Base-by-base conservation (phyloP, 92 coral and sea anemone species). In the Parazoanthus swiftii region DNA sequence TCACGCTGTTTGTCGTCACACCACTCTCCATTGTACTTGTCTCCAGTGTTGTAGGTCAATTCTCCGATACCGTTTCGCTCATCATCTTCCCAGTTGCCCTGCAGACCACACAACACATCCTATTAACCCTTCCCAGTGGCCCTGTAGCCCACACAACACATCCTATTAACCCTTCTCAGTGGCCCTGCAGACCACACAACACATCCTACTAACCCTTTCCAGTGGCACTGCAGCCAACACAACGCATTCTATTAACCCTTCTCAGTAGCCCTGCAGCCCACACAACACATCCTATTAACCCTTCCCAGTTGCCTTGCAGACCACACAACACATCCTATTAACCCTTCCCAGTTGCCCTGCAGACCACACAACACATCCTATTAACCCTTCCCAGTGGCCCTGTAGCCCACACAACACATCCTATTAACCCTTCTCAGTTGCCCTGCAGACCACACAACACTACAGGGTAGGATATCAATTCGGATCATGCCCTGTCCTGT, bases 1-100 rank as follows among this genome's bases (percentile, higher is more conserved):
- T 23, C 86, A 97, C 99, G 93, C 82, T 97, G 96, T 81, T 93
- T 95, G 89, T 97, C 99, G 36, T 96, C 99, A 86, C 92, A 82
- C 99, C 99, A 97, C 75, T 94, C 88, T 18, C 99, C 99, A 26
- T 83, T 88, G 93, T 97, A 97, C 71, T 94, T 97, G 93, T 97
- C 99, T 8, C 98, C 99, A 54, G 96, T 93, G 90, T 88, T 93
- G 93, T 92, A 97, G 21, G 94, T 91, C 72, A 97, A 82, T 44
- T 93, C 95, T 11, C 99, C 99, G 54, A 82, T 89, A 36, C 99
- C 99, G 67, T 95, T 93, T 15, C 99, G 92, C 48, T 97, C 99
- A 73, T 95, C 97, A 58, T 97, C 99, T 51, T 93, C 96, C 96
- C 98, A 97, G 70, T 89, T 63, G 66, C 99, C 99, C 94, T 94